Evolutionary conservation across 2,888 invertebrate genomes (phyloP).

Genomic region (Cremastobaeus sp.): DNA sequence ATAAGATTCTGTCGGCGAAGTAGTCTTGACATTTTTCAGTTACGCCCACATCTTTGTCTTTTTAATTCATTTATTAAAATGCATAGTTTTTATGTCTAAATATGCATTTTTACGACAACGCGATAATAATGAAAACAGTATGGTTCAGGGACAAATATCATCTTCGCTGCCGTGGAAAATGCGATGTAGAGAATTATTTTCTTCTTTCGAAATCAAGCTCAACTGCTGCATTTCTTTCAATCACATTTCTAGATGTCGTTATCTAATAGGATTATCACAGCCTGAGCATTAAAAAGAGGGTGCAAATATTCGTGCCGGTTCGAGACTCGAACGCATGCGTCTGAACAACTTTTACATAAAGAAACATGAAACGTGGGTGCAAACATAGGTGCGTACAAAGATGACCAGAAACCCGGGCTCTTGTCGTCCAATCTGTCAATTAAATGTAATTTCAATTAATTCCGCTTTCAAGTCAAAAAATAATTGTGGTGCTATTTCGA

Average conservation of each 20-base stretch:
- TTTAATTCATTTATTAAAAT: constrained; percentile 2
- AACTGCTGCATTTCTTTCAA: constrained; percentile 17
- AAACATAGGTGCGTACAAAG: constrained; percentile 61
- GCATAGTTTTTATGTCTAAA: background rate
- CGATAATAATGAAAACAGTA: background rate
- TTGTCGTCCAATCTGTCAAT: too few relatives aligned
- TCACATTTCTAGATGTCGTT: constrained; percentile 61
- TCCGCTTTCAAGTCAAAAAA: too few relatives aligned
- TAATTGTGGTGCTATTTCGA: too few relatives aligned
- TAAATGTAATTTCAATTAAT: too few relatives aligned
- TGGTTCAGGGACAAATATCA: too few relatives aligned
- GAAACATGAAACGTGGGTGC: constrained; percentile 56
- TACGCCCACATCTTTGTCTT: constrained; percentile 24
- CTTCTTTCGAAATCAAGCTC: background rate
- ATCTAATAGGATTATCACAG: constrained; percentile 19
- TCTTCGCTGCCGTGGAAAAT: background rate
- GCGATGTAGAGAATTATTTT: background rate
- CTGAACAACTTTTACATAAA: constrained; percentile 26
- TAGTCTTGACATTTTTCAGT: constrained; percentile 37
- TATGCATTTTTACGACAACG: background rate
- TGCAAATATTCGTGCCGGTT: constrained; percentile 49
- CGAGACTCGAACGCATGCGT: constrained; percentile 60
- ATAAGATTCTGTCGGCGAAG: constrained; percentile 10
- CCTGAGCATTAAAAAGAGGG: constrained; percentile 52
- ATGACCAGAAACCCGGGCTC: constrained; percentile 49